A percentile compares a stretch with the other conserved stretches of the same genome.
phyloP scores from a whole-genome alignment of 2,888 invertebrate species.

The Epirrhoe alternata region DNA sequence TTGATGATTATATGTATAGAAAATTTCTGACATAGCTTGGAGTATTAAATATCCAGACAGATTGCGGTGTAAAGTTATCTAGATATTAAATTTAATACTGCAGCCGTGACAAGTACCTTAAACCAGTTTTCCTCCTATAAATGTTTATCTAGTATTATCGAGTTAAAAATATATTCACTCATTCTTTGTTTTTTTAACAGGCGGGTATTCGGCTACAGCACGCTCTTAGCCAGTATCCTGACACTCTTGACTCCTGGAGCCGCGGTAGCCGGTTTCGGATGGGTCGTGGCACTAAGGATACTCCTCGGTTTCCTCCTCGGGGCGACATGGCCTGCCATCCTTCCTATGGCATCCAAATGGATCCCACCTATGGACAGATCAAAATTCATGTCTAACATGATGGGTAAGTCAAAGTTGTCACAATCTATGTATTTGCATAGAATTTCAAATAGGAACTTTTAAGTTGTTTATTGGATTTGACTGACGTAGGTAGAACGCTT shows the following conservation, averaged over 20 bases:
- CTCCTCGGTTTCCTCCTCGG: conserved; percentile 92
- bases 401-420: conserved; percentile 85
- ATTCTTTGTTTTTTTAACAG: conserved; percentile 54
- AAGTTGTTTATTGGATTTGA: conserved; percentile 29
- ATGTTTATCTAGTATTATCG: background rate
- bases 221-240: conserved; percentile 91
- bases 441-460: background rate
- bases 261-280: conserved; percentile 88
- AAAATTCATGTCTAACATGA: conserved; percentile 96
- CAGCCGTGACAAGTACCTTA: background rate
- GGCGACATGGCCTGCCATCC: conserved; percentile 97
- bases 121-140: background rate
- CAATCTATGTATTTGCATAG: background rate
- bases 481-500: conserved; percentile 13
- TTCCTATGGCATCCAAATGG: conserved; percentile 97
- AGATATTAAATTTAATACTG: background rate
- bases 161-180: background rate
- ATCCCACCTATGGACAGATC: conserved; percentile 97
- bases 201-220: conserved; percentile 94
- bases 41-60: conserved; percentile 39
- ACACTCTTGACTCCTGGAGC: conserved; percentile 93
- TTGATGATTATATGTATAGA: conserved; percentile 24
- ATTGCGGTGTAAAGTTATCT: background rate
- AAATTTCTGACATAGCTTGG: conserved; percentile 44
- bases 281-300: conserved; percentile 89